Percentiles rank a stretch among this genome's conserved stretches.
phyloP scores from a whole-genome alignment of 2,113 vertebrate species.

The Acanthisitta chloris region DNA sequence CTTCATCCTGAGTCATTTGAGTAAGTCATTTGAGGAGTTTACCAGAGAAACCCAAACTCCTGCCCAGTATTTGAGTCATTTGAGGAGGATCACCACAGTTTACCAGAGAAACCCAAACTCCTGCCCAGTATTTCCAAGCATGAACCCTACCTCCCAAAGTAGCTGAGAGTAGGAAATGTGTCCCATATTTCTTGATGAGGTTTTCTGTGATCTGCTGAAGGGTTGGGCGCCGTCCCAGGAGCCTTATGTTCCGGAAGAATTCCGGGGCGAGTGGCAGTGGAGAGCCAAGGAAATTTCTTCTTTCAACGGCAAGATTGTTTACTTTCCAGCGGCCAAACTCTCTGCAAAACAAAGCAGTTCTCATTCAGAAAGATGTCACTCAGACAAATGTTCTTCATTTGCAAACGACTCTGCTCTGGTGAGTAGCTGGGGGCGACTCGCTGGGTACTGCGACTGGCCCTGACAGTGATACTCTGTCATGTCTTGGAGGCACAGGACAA shows the following conservation, averaged over 20 bases:
- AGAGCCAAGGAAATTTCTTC: slow-evolving; percentile 91
- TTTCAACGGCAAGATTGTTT: slow-evolving; percentile 93
- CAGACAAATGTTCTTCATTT: slow-evolving; percentile 52
- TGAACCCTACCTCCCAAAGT: slow-evolving; percentile 89
- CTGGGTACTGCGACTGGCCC: background rate
- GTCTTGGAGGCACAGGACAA: background rate
- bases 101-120: too few species aligned
- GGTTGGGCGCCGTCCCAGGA: slow-evolving; percentile 90
- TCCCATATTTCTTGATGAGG: slow-evolving; percentile 97
- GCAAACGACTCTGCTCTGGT: slow-evolving; percentile 16
- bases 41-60: too few species aligned
- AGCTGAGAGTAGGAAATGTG: slow-evolving; percentile 93
- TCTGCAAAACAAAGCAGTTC: slow-evolving; percentile 76
- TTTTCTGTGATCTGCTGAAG: slow-evolving; percentile 94
- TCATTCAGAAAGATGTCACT: slow-evolving; percentile 49
- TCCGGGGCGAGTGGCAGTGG: slow-evolving; percentile 91
- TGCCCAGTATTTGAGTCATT: too few species aligned
- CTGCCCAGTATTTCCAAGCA: background rate
- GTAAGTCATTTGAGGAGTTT: too few species aligned
- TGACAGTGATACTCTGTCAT: background rate
- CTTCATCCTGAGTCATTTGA: too few species aligned
- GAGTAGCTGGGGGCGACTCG: background rate
- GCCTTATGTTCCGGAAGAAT: slow-evolving; percentile 92
- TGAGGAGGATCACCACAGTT: too few species aligned
- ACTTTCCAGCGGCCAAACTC: slow-evolving; percentile 99